Conservation (phyloP, 2,797 vertebrate species). For the Typhlichthys eigenmanni region DNA sequence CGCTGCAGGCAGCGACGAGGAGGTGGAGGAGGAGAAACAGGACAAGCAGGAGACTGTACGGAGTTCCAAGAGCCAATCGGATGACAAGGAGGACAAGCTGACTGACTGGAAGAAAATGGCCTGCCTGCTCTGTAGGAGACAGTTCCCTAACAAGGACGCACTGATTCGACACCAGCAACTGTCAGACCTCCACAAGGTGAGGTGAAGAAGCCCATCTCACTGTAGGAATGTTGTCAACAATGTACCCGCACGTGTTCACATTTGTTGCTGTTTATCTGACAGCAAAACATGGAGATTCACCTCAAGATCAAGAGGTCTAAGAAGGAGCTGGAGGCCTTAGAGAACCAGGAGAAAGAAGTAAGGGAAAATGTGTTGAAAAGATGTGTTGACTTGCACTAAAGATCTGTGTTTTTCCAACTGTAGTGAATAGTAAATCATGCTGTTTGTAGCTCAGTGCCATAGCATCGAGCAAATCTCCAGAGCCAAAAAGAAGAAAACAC, state of each 20-base stretch:
- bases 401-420: not conserved
- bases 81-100: constrained; percentile 86
- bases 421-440: not conserved
- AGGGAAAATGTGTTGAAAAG: constrained; percentile 3
- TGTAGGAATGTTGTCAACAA: not conserved
- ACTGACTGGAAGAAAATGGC: constrained; percentile 99
- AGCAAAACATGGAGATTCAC: constrained; percentile 99
- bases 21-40: constrained; percentile 88
- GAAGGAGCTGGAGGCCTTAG: constrained; percentile 91
- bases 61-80: constrained; percentile 69
- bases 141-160: constrained; percentile 95
- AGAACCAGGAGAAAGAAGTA: constrained; percentile 94
- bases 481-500: constrained; percentile 75
- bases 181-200: constrained; percentile 95
- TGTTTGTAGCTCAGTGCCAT: constrained; percentile 64
- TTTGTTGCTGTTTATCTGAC: constrained; percentile 19
- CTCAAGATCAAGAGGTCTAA: constrained; percentile 94
- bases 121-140: constrained; percentile 92
- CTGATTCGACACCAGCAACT: constrained; percentile 95
- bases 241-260: constrained; percentile 4
- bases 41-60: constrained; percentile 80
- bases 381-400: not conserved
- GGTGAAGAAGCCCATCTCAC: not conserved
- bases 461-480: constrained; percentile 66
- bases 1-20: constrained; percentile 93